Conservation (phyloP, 2,888 invertebrate genomes). For the Ornithoptera priamus region DNA sequence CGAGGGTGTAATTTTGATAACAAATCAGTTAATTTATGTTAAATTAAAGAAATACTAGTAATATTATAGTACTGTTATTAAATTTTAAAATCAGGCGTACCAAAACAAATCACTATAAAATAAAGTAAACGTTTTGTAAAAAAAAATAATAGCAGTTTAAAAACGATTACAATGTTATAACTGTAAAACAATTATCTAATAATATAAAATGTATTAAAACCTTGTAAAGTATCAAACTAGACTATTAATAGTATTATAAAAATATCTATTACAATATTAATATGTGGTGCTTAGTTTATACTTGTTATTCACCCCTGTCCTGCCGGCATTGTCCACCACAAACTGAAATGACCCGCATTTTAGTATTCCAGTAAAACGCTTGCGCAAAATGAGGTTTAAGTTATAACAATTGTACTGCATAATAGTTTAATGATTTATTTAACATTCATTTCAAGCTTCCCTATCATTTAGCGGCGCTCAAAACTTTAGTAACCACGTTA, state of each 20-base stretch:
- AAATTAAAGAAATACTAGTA: neutral
- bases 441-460: slow-evolving; percentile 26
- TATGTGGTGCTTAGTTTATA: neutral
- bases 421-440: slow-evolving; percentile 58
- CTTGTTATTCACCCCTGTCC: slow-evolving; percentile 30
- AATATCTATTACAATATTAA: neutral
- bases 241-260: neutral
- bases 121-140: neutral
- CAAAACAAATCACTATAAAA: neutral
- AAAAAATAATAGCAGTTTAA: neutral
- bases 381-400: slow-evolving; percentile 60
- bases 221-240: neutral
- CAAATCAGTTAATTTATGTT: neutral
- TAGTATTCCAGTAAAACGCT: slow-evolving; percentile 54
- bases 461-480: slow-evolving; percentile 20
- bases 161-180: neutral
- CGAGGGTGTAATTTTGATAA: neutral
- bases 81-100: neutral
- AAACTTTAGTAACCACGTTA: slow-evolving; percentile 20
- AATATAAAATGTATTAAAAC: neutral
- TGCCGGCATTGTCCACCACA: slow-evolving; percentile 58
- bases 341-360: slow-evolving; percentile 68
- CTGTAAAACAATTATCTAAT: neutral
- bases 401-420: slow-evolving; percentile 46
- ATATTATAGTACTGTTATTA: neutral